These are phyloP conservation scores for Morelia viridis DNA, from an alignment of 2,797 vertebrate species.

Conservation along the genomic window DNA sequence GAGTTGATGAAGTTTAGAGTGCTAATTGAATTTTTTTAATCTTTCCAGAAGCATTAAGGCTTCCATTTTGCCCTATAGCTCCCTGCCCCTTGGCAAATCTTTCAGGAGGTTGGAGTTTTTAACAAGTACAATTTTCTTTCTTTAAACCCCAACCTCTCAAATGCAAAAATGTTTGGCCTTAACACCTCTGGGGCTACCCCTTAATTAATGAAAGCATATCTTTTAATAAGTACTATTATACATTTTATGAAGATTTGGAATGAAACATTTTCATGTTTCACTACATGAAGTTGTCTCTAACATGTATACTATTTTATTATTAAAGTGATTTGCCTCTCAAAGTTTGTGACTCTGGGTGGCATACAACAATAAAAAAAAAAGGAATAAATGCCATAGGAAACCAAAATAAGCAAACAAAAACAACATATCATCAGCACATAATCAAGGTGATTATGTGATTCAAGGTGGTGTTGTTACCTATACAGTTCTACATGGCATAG, in stretches of 20 bases:
- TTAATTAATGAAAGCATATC: background rate
- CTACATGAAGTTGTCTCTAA: constrained; percentile 3
- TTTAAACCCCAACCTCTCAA: rapidly evolving
- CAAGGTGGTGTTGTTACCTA: background rate
- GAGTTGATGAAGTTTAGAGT: background rate
- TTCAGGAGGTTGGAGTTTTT: background rate
- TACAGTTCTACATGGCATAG: background rate
- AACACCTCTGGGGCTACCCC: background rate
- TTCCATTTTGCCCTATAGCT: background rate
- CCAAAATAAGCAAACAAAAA: background rate
- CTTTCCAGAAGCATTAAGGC: background rate
- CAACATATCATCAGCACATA: background rate
- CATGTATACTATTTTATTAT: background rate
- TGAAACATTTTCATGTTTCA: background rate
- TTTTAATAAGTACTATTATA: constrained; percentile 18
- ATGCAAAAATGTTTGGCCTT: background rate
- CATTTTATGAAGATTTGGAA: background rate
- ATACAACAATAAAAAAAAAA: background rate
- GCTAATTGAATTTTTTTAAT: background rate
- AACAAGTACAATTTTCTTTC: background rate
- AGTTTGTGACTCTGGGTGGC: background rate
- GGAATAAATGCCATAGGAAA: background rate
- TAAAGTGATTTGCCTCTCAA: background rate
- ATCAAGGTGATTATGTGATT: background rate
- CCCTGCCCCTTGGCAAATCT: background rate